phyloP scores from a whole-genome alignment of 2,888 invertebrate genomes.

The Acrobeloides nanus region DNA sequence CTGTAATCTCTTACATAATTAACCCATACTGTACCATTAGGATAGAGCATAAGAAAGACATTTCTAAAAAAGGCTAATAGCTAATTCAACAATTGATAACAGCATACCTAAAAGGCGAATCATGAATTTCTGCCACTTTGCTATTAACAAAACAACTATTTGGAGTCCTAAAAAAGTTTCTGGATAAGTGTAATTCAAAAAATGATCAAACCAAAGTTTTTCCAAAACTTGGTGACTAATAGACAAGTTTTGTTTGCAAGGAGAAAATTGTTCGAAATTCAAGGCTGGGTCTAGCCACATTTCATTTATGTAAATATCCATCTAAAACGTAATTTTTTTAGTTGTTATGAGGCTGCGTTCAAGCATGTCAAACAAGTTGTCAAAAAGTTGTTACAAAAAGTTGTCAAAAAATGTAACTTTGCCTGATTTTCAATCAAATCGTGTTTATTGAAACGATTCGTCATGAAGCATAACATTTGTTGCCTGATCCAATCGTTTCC shows the following conservation, averaged over 20 bases:
- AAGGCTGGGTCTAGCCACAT: conserved; percentile 49
- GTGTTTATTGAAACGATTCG: no score
- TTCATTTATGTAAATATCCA: conserved; percentile 54
- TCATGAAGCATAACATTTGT: no score
- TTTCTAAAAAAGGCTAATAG: conserved; percentile 26
- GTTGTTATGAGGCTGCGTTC: no score
- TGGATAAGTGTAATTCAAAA: not conserved
- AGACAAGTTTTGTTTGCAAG: conserved; percentile 52
- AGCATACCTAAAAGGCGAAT: conserved; percentile 40
- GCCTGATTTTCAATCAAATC: no score
- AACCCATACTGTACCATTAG: conserved; percentile 53
- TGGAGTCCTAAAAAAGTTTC: conserved; percentile 33
- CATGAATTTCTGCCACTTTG: conserved; percentile 51
- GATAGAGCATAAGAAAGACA: conserved; percentile 52
- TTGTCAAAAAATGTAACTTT: no score
- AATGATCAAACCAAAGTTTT: conserved; percentile 15
- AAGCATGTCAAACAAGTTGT: no score
- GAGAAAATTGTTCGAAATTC: conserved; percentile 46
- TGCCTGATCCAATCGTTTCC: no score
- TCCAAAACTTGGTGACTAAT: conserved; percentile 48
- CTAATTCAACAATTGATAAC: conserved; percentile 13
- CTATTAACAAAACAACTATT: conserved; percentile 51
- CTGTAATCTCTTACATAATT: conserved; percentile 41
- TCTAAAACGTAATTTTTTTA: conserved; percentile 19
- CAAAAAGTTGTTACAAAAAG: no score